Evolutionary conservation across 2,888 invertebrate species (phyloP).

Genomic region (Drosophila tripunctata): DNA sequence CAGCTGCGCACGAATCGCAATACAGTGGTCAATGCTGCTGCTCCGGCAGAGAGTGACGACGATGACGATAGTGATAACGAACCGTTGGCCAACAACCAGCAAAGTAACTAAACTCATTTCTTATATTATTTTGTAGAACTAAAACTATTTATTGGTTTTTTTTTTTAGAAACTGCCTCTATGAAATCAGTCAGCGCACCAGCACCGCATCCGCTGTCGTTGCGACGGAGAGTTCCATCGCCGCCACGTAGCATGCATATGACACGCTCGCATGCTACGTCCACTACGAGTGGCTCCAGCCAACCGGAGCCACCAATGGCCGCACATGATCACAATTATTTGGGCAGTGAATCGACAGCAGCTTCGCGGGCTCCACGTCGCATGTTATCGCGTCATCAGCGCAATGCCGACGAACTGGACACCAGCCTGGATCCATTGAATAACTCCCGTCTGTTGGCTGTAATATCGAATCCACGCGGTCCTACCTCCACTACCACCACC

Average conservation of each 20-base stretch:
- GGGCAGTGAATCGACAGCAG: slow-evolving; percentile 76
- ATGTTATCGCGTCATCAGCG: slow-evolving; percentile 83
- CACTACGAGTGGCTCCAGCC: slow-evolving; percentile 57
- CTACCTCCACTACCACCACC: slow-evolving; percentile 77
- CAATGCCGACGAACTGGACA: slow-evolving; percentile 83
- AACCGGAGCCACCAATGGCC: slow-evolving; percentile 49
- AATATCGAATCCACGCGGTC: slow-evolving; percentile 73
- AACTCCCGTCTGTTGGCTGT: slow-evolving; percentile 59
- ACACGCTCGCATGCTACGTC: slow-evolving; percentile 83
- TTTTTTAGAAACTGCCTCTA: slow-evolving; percentile 50
- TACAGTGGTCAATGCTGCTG: slow-evolving; percentile 67
- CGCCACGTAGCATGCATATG: slow-evolving; percentile 70
- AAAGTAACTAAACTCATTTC: slow-evolving; percentile 55
- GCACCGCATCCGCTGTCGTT: slow-evolving; percentile 72
- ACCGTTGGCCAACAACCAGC: slow-evolving; percentile 81
- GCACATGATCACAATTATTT: slow-evolving; percentile 83
- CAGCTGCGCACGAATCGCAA: slow-evolving; percentile 83
- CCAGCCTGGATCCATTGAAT: slow-evolving; percentile 73
- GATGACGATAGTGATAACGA: slow-evolving; percentile 82
- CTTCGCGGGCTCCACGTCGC: slow-evolving; percentile 80
- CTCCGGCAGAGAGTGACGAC: slow-evolving; percentile 68
- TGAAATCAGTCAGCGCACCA: slow-evolving; percentile 44
- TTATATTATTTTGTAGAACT: background rate
- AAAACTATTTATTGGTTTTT: background rate
- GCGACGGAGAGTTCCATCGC: slow-evolving; percentile 60